Evolutionary conservation across 2,888 invertebrate genomes (phyloP).

Genomic region (Tyria jacobaeae): DNA sequence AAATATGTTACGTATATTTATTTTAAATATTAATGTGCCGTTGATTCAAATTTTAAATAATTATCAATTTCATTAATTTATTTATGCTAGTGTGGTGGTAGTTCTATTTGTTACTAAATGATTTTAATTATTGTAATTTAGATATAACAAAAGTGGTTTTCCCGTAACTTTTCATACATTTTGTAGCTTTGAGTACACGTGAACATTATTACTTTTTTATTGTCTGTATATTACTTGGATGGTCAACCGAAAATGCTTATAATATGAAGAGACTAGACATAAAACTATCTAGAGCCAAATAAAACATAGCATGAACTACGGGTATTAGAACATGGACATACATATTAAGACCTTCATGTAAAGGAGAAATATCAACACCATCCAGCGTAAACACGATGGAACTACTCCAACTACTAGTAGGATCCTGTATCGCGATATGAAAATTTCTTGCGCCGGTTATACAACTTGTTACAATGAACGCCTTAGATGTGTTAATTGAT

Average conservation of each 20-base stretch:
- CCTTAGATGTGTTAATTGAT: too few species aligned
- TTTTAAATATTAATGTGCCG: neutral
- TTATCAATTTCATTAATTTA: neutral
- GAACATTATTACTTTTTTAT: neutral
- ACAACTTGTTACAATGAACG: too few species aligned
- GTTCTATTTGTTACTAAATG: slow-evolving; percentile 5
- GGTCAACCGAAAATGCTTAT: neutral
- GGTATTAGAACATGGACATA: neutral
- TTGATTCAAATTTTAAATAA: neutral
- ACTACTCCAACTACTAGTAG: too few species aligned
- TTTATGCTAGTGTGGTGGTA: neutral
- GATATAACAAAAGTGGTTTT: neutral
- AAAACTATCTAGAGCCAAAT: neutral
- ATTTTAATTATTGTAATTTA: neutral
- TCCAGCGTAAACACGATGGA: too few species aligned
- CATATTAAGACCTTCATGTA: too few species aligned
- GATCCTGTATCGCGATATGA: too few species aligned
- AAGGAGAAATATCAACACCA: too few species aligned
- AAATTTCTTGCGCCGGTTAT: too few species aligned
- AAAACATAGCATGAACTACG: neutral
- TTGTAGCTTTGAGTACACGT: neutral
- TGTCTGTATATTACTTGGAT: neutral
- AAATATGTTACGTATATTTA: too few species aligned
- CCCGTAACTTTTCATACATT: neutral
- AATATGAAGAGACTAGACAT: neutral